Evolutionary conservation across 2,797 vertebrate species (phyloP).

Genomic region (Salmo trutta): DNA sequence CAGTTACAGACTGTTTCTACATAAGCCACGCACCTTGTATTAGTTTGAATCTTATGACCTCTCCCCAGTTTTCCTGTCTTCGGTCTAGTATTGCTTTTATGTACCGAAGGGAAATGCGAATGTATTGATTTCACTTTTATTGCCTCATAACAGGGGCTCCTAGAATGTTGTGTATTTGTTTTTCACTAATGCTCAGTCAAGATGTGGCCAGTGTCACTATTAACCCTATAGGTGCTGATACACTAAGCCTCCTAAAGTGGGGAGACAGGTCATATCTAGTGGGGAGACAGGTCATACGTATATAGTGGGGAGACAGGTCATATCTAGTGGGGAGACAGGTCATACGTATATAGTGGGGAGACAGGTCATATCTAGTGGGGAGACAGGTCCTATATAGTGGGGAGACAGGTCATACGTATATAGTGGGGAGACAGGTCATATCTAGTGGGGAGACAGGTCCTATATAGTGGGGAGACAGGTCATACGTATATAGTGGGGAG

Average conservation of each 20-base stretch:
- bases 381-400: too few relatives aligned
- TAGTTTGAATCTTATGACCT: not conserved
- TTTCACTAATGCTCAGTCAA: slow-evolving; percentile 19
- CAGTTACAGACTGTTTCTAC: not conserved
- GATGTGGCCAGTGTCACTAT: not conserved
- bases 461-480: too few relatives aligned
- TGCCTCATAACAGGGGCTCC: slow-evolving; percentile 18
- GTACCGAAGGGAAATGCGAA: slow-evolving; percentile 2
- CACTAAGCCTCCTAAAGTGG: not conserved
- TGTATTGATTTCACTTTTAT: slow-evolving; percentile 46
- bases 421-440: too few relatives aligned
- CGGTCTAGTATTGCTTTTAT: slow-evolving; percentile 16
- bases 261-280: not conserved
- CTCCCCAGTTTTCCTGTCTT: slow-evolving; percentile 6
- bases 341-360: too few relatives aligned
- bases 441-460: too few relatives aligned
- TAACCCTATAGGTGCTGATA: not conserved
- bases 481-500: too few relatives aligned
- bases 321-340: too few relatives aligned
- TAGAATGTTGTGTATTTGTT: slow-evolving; percentile 24
- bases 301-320: too few relatives aligned
- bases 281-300: too few relatives aligned
- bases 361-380: too few relatives aligned
- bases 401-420: too few relatives aligned
- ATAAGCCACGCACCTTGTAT: not conserved